These are phyloP conservation scores for Cephus sareptanus DNA, from an alignment of 2,888 invertebrate genomes.

Conservation along the genomic window DNA sequence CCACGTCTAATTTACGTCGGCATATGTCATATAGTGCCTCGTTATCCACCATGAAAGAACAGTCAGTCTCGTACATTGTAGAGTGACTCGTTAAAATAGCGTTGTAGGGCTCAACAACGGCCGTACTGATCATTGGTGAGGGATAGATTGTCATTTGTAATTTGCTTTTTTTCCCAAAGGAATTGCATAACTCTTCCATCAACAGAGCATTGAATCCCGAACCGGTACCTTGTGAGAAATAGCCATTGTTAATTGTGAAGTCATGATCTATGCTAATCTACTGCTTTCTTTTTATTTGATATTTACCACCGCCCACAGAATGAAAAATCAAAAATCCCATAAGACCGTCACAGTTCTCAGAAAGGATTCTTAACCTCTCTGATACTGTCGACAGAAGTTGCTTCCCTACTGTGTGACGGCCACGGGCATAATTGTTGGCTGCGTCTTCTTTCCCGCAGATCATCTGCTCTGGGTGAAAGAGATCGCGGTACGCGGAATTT, in stretches of 20 bases:
- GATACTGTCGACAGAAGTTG: conserved; percentile 65
- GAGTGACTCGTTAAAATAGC: conserved; percentile 60
- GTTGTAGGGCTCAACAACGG: conserved; percentile 64
- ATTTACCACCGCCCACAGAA: conserved; percentile 32
- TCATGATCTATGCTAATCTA: background rate
- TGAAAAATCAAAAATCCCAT: conserved; percentile 34
- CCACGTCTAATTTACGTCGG: conserved; percentile 68
- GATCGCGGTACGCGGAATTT: conserved; percentile 60
- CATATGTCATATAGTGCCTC: conserved; percentile 66
- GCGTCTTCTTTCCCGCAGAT: conserved; percentile 70
- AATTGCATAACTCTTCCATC: conserved; percentile 54
- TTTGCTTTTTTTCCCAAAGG: conserved; percentile 71
- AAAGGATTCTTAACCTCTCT: conserved; percentile 64
- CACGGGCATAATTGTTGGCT: conserved; percentile 68
- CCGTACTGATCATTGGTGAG: conserved; percentile 64
- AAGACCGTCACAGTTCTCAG: conserved; percentile 53
- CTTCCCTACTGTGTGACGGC: conserved; percentile 70
- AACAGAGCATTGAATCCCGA: conserved; percentile 58
- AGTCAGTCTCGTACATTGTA: conserved; percentile 56
- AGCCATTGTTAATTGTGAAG: conserved; percentile 15
- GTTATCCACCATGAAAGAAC: conserved; percentile 61
- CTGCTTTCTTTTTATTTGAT: background rate
- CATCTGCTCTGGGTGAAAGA: conserved; percentile 71
- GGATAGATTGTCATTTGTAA: conserved; percentile 61
- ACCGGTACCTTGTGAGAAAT: conserved; percentile 56